Conservation (phyloP, 2,113 vertebrate species). For the Haliaeetus leucogaster region DNA sequence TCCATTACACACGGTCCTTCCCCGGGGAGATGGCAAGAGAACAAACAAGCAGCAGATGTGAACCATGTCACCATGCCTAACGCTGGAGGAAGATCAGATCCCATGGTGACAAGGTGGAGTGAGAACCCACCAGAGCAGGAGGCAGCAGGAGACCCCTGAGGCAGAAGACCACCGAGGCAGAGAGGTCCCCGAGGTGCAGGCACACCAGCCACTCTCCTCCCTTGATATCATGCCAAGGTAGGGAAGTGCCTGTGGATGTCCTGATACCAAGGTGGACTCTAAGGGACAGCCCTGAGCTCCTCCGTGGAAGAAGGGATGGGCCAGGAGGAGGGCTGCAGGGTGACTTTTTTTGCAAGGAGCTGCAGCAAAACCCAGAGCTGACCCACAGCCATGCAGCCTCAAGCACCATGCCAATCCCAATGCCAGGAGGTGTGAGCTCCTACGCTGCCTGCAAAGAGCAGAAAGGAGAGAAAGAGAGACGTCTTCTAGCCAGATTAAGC, state of each 20-base stretch:
- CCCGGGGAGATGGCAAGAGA: neutral
- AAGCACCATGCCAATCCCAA: neutral
- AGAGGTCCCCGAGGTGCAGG: neutral
- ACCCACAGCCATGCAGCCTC: neutral
- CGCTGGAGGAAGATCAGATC: neutral
- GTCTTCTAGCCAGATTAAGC: neutral
- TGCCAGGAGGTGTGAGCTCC: neutral
- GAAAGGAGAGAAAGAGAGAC: neutral
- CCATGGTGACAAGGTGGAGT: neutral
- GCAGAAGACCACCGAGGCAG: neutral
- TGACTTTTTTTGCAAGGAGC: neutral
- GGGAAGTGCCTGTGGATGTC: neutral
- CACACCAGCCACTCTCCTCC: neutral
- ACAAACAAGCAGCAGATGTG: neutral
- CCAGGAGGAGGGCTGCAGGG: neutral
- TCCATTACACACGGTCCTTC: neutral
- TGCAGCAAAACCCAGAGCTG: neutral
- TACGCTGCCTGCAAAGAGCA: neutral
- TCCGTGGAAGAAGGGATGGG: accelerated
- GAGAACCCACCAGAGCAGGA: neutral
- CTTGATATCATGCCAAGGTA: too few relatives aligned
- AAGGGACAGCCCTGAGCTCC: neutral
- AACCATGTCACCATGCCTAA: neutral
- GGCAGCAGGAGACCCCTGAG: neutral
- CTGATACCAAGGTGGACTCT: neutral